A percentile compares a stretch with the other conserved stretches of the same genome.
Conservation (phyloP, 2,113 vertebrate species). For the Ictidomys tridecemlineatus region DNA sequence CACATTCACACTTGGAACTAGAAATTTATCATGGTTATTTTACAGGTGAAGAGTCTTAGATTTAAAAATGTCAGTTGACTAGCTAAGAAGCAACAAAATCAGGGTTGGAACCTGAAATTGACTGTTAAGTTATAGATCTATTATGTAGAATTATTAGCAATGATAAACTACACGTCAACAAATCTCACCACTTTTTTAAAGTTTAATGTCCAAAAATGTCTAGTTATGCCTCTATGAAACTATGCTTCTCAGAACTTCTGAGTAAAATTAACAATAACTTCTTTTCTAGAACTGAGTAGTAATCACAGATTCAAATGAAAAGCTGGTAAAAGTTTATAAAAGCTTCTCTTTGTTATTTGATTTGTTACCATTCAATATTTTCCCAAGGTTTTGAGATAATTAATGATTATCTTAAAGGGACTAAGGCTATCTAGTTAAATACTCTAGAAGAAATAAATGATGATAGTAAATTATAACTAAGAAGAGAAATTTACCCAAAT, state of each 20-base stretch:
- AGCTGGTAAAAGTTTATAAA: background rate
- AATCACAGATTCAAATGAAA: background rate
- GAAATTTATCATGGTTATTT: background rate
- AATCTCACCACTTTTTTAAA: background rate
- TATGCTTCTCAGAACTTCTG: background rate
- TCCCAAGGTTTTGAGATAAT: background rate
- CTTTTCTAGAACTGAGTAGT: background rate
- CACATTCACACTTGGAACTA: background rate
- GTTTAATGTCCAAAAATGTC: background rate
- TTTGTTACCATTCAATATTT: conserved; percentile 19
- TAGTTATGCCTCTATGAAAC: background rate
- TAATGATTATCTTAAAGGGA: background rate
- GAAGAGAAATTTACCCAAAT: background rate
- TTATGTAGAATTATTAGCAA: background rate
- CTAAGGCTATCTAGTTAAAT: background rate
- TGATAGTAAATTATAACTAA: background rate
- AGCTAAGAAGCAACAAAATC: background rate
- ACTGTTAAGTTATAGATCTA: background rate
- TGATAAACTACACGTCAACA: background rate
- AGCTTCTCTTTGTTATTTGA: background rate
- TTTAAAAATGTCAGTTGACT: conserved; percentile 34
- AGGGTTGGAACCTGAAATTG: background rate
- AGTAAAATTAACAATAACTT: conserved; percentile 37
- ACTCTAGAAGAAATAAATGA: background rate
- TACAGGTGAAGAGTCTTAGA: background rate